Evolutionary conservation across 2,113 vertebrate species (phyloP).

Genomic region (Daphoenositta chrysoptera): DNA sequence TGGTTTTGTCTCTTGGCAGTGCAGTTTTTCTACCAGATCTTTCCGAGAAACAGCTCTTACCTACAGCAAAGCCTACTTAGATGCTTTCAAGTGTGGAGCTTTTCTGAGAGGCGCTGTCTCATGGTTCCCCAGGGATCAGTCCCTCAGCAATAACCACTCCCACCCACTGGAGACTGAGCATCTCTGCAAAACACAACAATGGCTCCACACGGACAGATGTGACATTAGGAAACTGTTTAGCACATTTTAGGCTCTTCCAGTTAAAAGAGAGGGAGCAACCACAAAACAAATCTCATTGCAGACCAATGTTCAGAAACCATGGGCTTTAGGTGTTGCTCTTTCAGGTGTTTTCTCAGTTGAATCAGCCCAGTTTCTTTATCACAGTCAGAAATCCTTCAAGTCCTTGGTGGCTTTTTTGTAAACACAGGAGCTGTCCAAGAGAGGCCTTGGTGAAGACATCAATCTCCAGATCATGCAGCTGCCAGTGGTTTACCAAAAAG

Average conservation of each 20-base stretch:
- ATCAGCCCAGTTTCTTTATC: background rate
- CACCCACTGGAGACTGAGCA: background rate
- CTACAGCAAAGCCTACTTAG: background rate
- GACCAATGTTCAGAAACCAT: background rate
- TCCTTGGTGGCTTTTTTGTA: background rate
- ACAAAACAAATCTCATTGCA: background rate
- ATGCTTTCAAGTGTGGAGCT: background rate
- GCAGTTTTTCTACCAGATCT: background rate
- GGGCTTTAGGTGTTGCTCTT: background rate
- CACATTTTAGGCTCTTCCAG: background rate
- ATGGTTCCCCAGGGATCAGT: background rate
- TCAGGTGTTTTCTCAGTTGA: background rate
- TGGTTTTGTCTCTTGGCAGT: background rate
- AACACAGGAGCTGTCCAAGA: slow-evolving; percentile 72
- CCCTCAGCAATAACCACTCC: background rate
- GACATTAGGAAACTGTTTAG: background rate
- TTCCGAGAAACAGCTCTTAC: background rate
- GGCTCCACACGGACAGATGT: accelerated
- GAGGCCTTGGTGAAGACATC: slow-evolving; percentile 68
- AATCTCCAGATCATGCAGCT: slow-evolving; percentile 70
- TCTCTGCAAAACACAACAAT: background rate
- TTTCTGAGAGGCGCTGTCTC: background rate
- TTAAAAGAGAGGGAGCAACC: background rate
- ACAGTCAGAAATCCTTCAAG: background rate
- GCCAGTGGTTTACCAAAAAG: slow-evolving; percentile 79